Conservation (phyloP, 1,140 invertebrate genomes). For the Galleria mellonella region DNA sequence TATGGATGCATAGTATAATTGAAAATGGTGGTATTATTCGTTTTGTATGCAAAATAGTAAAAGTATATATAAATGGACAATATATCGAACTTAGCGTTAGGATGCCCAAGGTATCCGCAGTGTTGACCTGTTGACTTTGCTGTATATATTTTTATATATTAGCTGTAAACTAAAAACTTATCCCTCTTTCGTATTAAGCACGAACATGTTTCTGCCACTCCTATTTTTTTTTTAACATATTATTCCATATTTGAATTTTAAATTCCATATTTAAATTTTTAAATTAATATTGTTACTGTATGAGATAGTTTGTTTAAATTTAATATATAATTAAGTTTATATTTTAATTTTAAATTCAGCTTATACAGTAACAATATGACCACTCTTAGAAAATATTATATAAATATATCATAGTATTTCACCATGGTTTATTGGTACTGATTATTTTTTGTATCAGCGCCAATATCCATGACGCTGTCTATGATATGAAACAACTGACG, state of each 20-base stretch:
- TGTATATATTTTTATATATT: conserved; percentile 33
- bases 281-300: conserved; percentile 16
- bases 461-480: conserved; percentile 19
- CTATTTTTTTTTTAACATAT: conserved; percentile 27
- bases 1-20: conserved; percentile 59
- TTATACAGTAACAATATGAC: conserved; percentile 3
- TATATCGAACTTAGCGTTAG: conserved; percentile 65
- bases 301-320: background rate
- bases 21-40: conserved; percentile 57
- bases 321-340: no score
- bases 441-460: conserved; percentile 8
- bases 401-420: conserved; percentile 14
- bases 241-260: conserved; percentile 11
- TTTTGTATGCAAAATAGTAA: conserved; percentile 66
- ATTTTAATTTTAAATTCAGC: background rate
- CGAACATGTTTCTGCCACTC: conserved; percentile 44
- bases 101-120: conserved; percentile 68
- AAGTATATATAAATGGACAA: conserved; percentile 58
- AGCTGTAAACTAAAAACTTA: conserved; percentile 66
- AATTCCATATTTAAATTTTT: conserved; percentile 20
- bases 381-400: background rate
- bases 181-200: conserved; percentile 43
- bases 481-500: conserved; percentile 8
- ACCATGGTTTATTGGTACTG: conserved; percentile 14
- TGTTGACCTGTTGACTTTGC: conserved; percentile 61